These are phyloP conservation scores for Catamblyrhynchus diadema DNA, from an alignment of 2,797 vertebrate species.

Conservation along the genomic window DNA sequence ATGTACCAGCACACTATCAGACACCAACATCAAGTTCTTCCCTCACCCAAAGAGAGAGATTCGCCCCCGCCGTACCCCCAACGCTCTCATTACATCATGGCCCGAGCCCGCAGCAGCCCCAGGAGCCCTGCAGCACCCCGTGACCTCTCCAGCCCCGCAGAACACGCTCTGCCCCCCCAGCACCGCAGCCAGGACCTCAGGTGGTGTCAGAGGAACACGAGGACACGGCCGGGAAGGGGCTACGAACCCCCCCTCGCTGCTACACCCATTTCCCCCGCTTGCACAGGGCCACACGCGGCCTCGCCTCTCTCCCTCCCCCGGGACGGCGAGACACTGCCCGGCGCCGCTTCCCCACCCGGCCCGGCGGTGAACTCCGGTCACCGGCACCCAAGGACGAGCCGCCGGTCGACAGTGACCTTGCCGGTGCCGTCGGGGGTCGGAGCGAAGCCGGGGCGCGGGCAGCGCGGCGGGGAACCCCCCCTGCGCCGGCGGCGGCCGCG, in stretches of 20 bases:
- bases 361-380: not conserved
- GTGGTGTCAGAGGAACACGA: not conserved
- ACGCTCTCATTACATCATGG: conserved; percentile 19
- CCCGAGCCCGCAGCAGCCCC: not conserved
- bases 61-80: conserved; percentile 23
- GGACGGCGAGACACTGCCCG: not conserved
- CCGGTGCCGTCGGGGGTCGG: not conserved
- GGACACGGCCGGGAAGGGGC: not conserved
- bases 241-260: not conserved
- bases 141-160: not conserved
- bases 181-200: not conserved
- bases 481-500: not conserved
- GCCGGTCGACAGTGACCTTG: conserved; percentile 66
- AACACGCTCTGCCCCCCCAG: not conserved
- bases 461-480: not conserved
- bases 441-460: not conserved
- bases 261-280: not conserved
- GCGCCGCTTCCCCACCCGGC: not conserved
- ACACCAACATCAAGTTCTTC: not conserved
- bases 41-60: not conserved
- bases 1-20: not conserved
- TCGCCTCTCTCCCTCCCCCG: not conserved
- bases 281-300: not conserved
- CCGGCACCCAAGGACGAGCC: conserved; percentile 18
- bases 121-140: conserved; percentile 1